Evolutionary conservation across 2,888 invertebrate genomes (phyloP), one percentile per base, ranked within the genome.

Genomic region (Rhamphomyia laevipes): DNA sequence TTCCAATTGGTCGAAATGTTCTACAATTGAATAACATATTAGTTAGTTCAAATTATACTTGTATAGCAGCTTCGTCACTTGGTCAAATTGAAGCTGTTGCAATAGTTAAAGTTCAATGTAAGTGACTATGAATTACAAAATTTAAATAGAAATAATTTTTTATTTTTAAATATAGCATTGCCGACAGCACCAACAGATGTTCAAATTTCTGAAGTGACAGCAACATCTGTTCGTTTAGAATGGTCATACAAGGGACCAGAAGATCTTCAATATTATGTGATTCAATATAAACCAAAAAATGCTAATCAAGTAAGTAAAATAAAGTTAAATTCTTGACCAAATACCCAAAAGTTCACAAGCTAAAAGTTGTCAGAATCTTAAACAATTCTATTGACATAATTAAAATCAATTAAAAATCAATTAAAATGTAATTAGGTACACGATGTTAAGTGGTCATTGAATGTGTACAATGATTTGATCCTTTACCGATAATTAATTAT

Each of bases 41-140:
- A 59, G 86, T 92, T 65, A 91, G 94, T 1, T 90, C 89, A 18
- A 97, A 96, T 73, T 99, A 93, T 74, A 97, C 96, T 1, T 99
- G 97, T 68, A 86, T 92, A 53, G 97, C 97, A 0, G 87, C 90
- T 48, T 94, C 94, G 63, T 91, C 90, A 15, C 78, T 97, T 48
- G 96, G 94, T 43, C 84, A 88, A 61, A 92, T 96, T 54, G 93
- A 94, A 64, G 79, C 86, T 4, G 79, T 82, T 0, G 85, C 93
- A 12, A 79, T 85, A 61, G 93, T 99, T 57, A 88, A 90, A 78
- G 96, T 97, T 57, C 93, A 95, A 81, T 93, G 96, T 95, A 72
- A 84, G 81, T 77, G 3, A 23, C 17, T 18, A 18, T 33, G 6
- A n/a, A 35, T 35, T 13, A 21, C 11, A 35, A 35, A 38, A 16